phyloP scores from a whole-genome alignment of 2,113 vertebrate genomes.

The Strix aluco region DNA sequence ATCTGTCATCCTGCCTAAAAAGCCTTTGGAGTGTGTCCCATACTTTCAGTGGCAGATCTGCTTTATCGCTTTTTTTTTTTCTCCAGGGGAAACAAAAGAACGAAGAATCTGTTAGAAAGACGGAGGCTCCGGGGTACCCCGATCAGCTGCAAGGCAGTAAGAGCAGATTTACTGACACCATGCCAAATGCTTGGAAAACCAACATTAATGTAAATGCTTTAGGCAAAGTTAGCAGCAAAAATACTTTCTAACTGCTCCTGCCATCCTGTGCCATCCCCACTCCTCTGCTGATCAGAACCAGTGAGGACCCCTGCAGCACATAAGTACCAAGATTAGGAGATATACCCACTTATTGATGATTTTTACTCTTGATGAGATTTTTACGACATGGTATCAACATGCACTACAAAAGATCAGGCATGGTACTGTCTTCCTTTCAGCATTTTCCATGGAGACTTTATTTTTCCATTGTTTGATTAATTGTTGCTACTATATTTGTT shows the following conservation, averaged over 20 bases:
- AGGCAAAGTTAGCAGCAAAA: neutral
- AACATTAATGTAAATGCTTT: neutral
- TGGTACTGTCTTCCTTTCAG: neutral
- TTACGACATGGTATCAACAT: neutral
- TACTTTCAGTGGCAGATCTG: neutral
- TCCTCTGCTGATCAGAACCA: neutral
- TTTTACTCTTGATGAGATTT: neutral
- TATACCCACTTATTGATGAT: accelerated
- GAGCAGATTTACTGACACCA: neutral
- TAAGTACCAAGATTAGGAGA: neutral
- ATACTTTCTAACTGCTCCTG: neutral
- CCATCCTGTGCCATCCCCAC: neutral
- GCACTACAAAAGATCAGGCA: neutral
- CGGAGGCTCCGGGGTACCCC: neutral
- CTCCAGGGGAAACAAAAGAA: neutral
- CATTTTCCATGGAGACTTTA: neutral
- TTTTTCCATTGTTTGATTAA: neutral
- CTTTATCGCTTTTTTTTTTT: accelerated
- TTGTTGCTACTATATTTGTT: neutral
- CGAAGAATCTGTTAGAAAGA: neutral
- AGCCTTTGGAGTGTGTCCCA: accelerated
- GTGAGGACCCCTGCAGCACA: neutral
- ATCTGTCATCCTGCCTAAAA: neutral
- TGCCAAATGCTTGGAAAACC: neutral
- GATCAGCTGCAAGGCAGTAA: neutral